These are phyloP conservation scores for Diaperis boleti DNA, from an alignment of 2,888 invertebrate genomes.

Conservation along the genomic window DNA sequence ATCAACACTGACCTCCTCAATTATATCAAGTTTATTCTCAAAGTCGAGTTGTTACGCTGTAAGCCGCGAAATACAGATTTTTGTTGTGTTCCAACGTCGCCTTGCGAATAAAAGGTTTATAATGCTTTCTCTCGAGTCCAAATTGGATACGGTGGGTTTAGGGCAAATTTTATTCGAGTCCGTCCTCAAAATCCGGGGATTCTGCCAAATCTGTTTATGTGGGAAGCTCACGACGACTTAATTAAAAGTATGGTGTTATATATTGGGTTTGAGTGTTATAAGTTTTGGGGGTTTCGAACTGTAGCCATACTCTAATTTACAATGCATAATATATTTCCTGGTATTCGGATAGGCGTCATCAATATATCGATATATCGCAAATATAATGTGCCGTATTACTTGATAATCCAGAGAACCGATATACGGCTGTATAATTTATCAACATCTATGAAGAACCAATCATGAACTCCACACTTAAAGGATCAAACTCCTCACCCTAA, in stretches of 20 bases:
- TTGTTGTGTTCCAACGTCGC: slow-evolving; percentile 14
- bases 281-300: too few species aligned
- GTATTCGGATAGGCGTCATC: too few species aligned
- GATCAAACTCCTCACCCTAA: too few species aligned
- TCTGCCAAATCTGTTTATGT: slow-evolving; percentile 28
- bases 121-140: slow-evolving; percentile 24
- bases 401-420: too few species aligned
- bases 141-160: slow-evolving; percentile 34
- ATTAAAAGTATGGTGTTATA: slow-evolving; percentile 31
- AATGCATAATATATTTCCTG: too few species aligned
- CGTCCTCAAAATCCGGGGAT: slow-evolving; percentile 28
- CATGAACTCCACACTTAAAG: too few species aligned
- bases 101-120: slow-evolving; percentile 24
- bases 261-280: too few species aligned
- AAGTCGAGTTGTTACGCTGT: slow-evolving; percentile 10
- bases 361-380: too few species aligned
- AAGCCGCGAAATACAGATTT: slow-evolving; percentile 16
- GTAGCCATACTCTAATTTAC: too few species aligned
- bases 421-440: too few species aligned
- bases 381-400: too few species aligned
- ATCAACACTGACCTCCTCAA: slow-evolving; percentile 17
- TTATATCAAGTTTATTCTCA: slow-evolving; percentile 13
- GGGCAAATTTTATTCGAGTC: slow-evolving; percentile 31
- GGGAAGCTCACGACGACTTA: slow-evolving; percentile 19
- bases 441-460: too few species aligned